phyloP scores from a whole-genome alignment of 2,797 vertebrate genomes.

The Botia kubotai region DNA sequence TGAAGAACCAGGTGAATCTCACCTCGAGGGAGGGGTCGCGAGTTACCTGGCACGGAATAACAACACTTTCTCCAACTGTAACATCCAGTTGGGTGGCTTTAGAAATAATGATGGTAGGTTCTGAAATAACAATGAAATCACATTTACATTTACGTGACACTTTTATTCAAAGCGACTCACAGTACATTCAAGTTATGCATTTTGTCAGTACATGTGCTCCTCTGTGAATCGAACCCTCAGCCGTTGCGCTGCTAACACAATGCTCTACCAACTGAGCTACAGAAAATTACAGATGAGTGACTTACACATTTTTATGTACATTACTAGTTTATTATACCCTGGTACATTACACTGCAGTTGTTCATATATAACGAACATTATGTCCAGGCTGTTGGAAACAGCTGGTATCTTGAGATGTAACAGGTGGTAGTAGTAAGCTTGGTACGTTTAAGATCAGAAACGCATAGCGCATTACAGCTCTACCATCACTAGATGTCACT shows the following conservation, averaged over 20 bases:
- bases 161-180: not conserved
- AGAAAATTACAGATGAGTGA: not conserved
- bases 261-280: too few species aligned
- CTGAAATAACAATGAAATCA: conserved; percentile 66
- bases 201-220: not conserved
- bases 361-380: not conserved
- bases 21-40: conserved; percentile 91
- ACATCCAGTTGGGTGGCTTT: conserved; percentile 92
- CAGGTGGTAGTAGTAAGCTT: not conserved
- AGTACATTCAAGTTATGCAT: too few species aligned
- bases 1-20: conserved; percentile 93
- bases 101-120: conserved; percentile 88
- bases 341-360: conserved; percentile 2
- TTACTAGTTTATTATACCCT: not conserved
- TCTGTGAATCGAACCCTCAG: too few species aligned
- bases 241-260: too few species aligned
- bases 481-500: conserved; percentile 55
- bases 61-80: conserved; percentile 92
- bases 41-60: conserved; percentile 92
- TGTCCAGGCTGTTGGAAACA: not conserved
- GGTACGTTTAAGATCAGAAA: not conserved
- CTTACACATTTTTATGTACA: too few species aligned
- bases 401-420: not conserved
- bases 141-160: not conserved
- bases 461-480: not conserved